Evolutionary conservation across 1,140 invertebrate genomes (phyloP), one percentile per base, ranked within the genome.

Genomic region (Oncopodura yosiiana): DNA sequence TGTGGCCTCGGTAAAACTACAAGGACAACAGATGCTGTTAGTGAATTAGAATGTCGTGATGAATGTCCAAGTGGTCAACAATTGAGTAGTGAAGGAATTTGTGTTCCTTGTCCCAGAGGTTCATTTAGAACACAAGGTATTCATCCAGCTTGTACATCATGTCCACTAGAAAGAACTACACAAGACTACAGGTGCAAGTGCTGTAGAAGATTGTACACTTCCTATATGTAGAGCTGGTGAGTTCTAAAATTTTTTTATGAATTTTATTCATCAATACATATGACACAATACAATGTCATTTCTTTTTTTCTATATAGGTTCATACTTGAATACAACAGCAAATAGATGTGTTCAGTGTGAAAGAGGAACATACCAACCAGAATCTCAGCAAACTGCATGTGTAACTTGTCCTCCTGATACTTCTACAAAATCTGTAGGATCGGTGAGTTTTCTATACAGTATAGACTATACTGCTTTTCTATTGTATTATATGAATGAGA

Each of bases 1-100:
- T 96, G 93, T 68, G 87, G 88, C 2, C 75, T 92, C 46, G 93
- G 91, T 9, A 88, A 94, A 70, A 96, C 92, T 2, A 96, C 93
- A 0, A 75, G 91, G 41, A 92, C 88, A 3, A 82, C 82, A 8
- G 90, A 94, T 69, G 90, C 92, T 0, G 85, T 89, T 2, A 92
- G 90, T 0, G 76, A 77, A 6, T 58, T 78, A 67, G 87, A 91
- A 72, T 93, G 88, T 65, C 75, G 87, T 49, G 87, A 93, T 66
- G 88, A 94, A 68, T 97, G 93, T 71, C 82, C 81, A 16, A 88
- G 86, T 53, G 93, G 80, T 11, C 82, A 87, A 69, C 93, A 95
- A 67, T 71, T 98, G 54, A 84, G 81, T 34, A 75, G 81, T 27
- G 86, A 89, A 66, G 94, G 94, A 14, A 82, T 84, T 41, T 99